Percentiles rank a stretch among this genome's conserved stretches.
phyloP scores from a whole-genome alignment of 2,888 invertebrate genomes.

The Tachystola acroxantha region DNA sequence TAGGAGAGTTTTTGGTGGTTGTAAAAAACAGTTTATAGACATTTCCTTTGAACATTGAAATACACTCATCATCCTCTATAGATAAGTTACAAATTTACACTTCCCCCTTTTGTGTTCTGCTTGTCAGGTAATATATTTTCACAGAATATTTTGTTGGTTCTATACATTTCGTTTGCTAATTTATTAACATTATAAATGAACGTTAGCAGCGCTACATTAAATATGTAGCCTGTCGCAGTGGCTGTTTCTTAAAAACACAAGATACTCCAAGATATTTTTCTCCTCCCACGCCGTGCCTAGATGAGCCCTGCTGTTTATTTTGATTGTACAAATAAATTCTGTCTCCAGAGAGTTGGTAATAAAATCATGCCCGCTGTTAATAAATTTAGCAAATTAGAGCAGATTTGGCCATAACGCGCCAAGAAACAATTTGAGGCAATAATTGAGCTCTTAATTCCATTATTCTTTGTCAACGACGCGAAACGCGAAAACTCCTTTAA shows the following conservation, averaged over 20 bases:
- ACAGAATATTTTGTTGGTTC: no score
- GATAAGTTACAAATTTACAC: no score
- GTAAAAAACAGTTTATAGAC: no score
- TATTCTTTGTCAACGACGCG: not conserved
- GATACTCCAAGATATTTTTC: not conserved
- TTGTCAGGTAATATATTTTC: no score
- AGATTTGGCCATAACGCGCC: not conserved
- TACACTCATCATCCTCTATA: no score
- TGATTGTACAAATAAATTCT: conserved; percentile 3
- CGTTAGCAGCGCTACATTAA: no score
- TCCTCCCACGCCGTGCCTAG: not conserved
- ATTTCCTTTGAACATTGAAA: no score
- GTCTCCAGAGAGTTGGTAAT: conserved; percentile 2
- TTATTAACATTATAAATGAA: no score
- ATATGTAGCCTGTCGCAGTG: not conserved
- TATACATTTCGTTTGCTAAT: no score
- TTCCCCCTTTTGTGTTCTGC: no score
- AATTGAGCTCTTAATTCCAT: not conserved
- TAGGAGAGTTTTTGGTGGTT: no score
- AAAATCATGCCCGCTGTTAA: not conserved
- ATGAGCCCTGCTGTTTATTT: conserved; percentile 7
- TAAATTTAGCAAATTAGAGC: conserved; percentile 3
- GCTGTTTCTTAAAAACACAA: not conserved
- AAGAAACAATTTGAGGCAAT: not conserved
- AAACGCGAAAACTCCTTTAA: not conserved